These are phyloP conservation scores for Ashinkailepas kermadecensis DNA, from an alignment of 2,888 invertebrate species.

Conservation along the genomic window DNA sequence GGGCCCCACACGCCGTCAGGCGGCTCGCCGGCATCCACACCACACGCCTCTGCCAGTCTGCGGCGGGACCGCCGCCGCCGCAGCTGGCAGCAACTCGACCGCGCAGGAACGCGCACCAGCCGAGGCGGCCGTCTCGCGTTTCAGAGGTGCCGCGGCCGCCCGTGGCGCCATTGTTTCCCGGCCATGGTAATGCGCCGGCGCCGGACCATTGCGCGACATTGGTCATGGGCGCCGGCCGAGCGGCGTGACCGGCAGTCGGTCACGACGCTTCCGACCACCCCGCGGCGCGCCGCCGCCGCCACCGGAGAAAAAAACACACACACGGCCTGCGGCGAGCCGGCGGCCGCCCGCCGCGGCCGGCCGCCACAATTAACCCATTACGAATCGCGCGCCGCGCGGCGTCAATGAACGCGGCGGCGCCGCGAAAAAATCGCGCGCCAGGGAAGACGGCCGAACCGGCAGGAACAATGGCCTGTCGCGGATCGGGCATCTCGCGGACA, in stretches of 20 bases:
- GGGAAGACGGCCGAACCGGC: neutral
- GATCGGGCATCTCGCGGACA: neutral
- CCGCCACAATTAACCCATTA: slow-evolving; percentile 6
- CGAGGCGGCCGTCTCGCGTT: neutral
- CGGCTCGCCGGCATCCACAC: no score
- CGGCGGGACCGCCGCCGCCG: no score
- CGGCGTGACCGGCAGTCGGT: neutral
- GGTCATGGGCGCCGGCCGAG: neutral
- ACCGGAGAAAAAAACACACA: neutral
- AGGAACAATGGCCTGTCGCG: neutral
- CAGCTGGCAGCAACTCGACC: neutral
- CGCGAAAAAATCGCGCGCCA: neutral
- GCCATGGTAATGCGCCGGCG: neutral
- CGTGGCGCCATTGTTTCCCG: neutral
- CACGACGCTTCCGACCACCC: slow-evolving; percentile 2
- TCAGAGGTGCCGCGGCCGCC: neutral
- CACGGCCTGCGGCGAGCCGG: neutral
- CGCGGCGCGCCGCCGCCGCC: neutral
- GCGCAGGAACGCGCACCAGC: neutral
- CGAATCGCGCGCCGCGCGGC: neutral
- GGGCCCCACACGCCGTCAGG: no score
- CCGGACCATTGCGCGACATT: neutral
- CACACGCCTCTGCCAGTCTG: no score
- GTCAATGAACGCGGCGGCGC: neutral
- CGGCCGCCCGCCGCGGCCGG: neutral